Conservation (phyloP, 2,113 vertebrate genomes). For the Mustela nigripes region DNA sequence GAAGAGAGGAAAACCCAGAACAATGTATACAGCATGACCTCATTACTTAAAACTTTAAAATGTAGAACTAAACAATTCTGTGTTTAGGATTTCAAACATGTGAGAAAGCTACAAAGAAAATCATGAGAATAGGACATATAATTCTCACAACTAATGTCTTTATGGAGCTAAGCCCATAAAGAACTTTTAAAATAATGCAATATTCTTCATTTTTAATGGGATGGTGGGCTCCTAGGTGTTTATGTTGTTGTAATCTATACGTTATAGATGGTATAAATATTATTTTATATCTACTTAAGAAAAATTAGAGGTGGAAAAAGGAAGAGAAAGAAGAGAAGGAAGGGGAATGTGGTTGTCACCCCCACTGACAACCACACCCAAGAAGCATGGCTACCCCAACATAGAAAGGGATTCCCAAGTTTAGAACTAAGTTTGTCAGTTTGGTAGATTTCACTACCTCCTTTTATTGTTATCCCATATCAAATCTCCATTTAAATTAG, state of each 20-base stretch:
- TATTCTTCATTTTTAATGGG: neutral
- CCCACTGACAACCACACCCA: no score
- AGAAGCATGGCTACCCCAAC: neutral
- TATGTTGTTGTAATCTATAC: neutral
- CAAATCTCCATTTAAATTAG: neutral
- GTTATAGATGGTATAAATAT: neutral
- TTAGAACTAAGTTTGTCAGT: neutral
- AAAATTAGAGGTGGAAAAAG: neutral
- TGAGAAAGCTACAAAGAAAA: constrained; percentile 15
- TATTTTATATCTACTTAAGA: neutral
- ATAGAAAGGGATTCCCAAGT: neutral
- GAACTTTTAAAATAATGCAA: neutral
- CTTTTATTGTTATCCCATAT: neutral
- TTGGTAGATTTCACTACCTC: neutral
- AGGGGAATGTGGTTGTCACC: neutral
- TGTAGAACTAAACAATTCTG: neutral
- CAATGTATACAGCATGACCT: neutral
- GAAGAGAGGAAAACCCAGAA: neutral
- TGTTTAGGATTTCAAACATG: neutral
- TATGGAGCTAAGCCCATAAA: neutral
- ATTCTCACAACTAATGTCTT: neutral
- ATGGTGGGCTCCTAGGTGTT: neutral
- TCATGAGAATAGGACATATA: neutral
- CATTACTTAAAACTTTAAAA: neutral
- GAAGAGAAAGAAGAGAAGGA: neutral